A percentile compares a stretch with the other conserved stretches of the same genome.
These are phyloP conservation scores for Deilephila elpenor DNA, from an alignment of 2,888 invertebrate genomes.

Conservation along the genomic window DNA sequence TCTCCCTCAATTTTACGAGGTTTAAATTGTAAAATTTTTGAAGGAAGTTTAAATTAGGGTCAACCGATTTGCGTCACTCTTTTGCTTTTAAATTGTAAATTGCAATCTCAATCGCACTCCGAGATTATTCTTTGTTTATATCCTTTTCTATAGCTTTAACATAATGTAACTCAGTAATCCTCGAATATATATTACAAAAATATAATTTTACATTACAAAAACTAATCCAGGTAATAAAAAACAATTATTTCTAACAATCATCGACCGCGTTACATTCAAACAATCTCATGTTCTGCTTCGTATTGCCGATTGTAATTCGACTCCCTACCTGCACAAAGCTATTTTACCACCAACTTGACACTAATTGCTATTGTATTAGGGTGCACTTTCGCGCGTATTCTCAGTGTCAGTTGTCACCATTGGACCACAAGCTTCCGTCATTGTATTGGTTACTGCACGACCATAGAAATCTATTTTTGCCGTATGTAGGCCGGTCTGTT, in stretches of 20 bases:
- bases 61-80: too few species aligned
- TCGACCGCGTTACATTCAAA: slow-evolving; percentile 27
- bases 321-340: slow-evolving; percentile 47
- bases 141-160: too few species aligned
- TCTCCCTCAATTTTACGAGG: too few species aligned
- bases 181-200: background rate
- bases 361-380: slow-evolving; percentile 45
- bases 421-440: slow-evolving; percentile 66
- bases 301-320: slow-evolving; percentile 60
- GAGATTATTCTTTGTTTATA: too few species aligned
- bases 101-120: too few species aligned
- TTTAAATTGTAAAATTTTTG: too few species aligned
- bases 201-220: background rate
- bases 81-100: too few species aligned
- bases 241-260: slow-evolving; percentile 17
- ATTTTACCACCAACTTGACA: slow-evolving; percentile 38
- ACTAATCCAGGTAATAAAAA: background rate
- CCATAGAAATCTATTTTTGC: slow-evolving; percentile 43
- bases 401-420: slow-evolving; percentile 34
- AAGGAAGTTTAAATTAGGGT: too few species aligned
- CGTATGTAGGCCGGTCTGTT: slow-evolving; percentile 36
- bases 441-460: slow-evolving; percentile 51
- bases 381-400: slow-evolving; percentile 38
- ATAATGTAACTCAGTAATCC: too few species aligned
- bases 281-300: slow-evolving; percentile 56